Evolutionary conservation across 2,113 vertebrate genomes (phyloP).

Genomic region (Arizona elegans): DNA sequence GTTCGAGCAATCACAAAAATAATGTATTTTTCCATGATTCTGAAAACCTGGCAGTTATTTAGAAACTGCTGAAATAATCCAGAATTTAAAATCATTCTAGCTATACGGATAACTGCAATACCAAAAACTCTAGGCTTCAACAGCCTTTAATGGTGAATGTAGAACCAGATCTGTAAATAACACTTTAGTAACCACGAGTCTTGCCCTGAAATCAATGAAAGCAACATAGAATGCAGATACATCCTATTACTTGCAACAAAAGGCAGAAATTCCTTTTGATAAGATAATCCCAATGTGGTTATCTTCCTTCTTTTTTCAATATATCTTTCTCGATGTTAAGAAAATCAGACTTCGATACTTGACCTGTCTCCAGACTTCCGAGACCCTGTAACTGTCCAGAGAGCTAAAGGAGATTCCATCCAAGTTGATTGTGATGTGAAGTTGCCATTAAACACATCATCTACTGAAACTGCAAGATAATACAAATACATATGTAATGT

Average conservation of each 20-base stretch:
- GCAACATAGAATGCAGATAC: neutral
- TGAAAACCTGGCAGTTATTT: neutral
- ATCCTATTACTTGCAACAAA: neutral
- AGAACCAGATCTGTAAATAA: neutral
- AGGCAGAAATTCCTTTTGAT: neutral
- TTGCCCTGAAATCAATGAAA: neutral
- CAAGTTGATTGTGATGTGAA: slow-evolving; percentile 54
- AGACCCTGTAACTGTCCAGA: slow-evolving; percentile 46
- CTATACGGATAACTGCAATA: neutral
- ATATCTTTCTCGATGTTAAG: neutral
- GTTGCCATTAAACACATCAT: slow-evolving; percentile 62
- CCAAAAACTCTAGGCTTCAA: neutral
- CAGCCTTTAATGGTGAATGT: neutral
- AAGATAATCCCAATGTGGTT: neutral
- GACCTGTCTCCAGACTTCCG: slow-evolving; percentile 49
- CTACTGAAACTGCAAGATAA: slow-evolving; percentile 54
- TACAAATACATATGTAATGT: neutral
- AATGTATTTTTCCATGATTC: neutral
- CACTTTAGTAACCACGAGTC: neutral
- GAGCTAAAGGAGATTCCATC: slow-evolving; percentile 50
- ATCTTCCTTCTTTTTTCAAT: neutral
- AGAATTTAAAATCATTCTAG: neutral
- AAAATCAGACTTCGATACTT: slow-evolving; percentile 24
- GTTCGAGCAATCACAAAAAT: neutral
- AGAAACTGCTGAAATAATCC: neutral